These are phyloP conservation scores for Tetrao urogallus DNA, from an alignment of 2,113 vertebrate species.

Conservation along the genomic window DNA sequence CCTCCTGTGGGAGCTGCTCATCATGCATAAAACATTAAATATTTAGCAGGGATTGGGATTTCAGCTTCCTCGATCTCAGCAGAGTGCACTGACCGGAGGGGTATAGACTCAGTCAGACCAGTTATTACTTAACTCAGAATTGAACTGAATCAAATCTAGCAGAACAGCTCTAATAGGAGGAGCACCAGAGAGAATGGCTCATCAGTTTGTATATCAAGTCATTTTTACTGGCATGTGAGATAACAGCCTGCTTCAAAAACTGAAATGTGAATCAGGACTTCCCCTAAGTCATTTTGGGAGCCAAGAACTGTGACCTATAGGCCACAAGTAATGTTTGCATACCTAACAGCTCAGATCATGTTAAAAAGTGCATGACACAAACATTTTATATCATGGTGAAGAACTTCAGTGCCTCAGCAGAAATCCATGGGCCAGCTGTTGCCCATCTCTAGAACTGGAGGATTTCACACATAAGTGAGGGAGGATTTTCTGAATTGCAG, in stretches of 20 bases:
- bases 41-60: constrained; percentile 42
- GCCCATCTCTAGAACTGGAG: background rate
- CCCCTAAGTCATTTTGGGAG: background rate
- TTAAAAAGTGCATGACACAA: background rate
- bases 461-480: background rate
- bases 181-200: background rate
- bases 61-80: constrained; percentile 22
- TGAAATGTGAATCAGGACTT: background rate
- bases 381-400: background rate
- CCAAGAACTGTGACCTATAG: background rate
- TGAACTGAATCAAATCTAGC: background rate
- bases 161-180: background rate
- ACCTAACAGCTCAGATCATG: background rate
- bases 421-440: background rate
- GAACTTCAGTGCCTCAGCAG: background rate
- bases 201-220: background rate
- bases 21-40: constrained; percentile 46
- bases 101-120: background rate
- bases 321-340: background rate
- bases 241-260: background rate
- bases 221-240: background rate
- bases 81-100: background rate
- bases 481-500: background rate
- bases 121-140: constrained; percentile 13
- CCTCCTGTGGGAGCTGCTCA: constrained; percentile 44